Percentiles rank a stretch among this genome's conserved stretches.
These are phyloP conservation scores for Maniola hyperantus DNA, from an alignment of 2,888 invertebrate genomes.

Conservation along the genomic window DNA sequence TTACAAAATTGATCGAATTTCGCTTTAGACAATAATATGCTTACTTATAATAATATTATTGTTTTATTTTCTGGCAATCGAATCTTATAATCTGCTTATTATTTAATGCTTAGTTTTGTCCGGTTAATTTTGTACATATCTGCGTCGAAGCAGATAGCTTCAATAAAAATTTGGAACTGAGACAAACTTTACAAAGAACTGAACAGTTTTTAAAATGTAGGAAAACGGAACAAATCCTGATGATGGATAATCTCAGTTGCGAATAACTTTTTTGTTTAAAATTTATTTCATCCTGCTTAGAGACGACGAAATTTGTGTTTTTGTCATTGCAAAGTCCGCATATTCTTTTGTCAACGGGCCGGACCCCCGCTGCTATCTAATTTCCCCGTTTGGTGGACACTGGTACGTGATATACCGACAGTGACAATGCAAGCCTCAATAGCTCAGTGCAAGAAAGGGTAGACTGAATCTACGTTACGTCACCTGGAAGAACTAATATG, in stretches of 20 bases:
- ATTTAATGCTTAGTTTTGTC: no score
- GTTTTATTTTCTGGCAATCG: no score
- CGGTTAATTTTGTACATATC: no score
- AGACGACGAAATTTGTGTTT: constrained; percentile 19
- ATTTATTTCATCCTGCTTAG: constrained; percentile 35
- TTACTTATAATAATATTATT: no score
- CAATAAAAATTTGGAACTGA: neutral
- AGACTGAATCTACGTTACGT: neutral
- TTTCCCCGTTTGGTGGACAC: constrained; percentile 49
- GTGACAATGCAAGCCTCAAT: neutral
- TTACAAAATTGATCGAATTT: no score
- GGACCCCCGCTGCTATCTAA: constrained; percentile 68
- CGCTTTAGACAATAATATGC: no score
- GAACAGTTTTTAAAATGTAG: neutral
- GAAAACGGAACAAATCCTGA: constrained; percentile 2
- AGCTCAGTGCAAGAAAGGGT: neutral
- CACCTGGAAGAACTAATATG: no score
- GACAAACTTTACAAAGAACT: no score
- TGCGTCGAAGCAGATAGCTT: neutral
- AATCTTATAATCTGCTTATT: no score
- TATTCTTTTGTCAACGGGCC: constrained; percentile 59
- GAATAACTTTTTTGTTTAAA: constrained; percentile 12
- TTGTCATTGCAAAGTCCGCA: constrained; percentile 51
- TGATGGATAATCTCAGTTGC: neutral
- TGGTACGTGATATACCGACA: neutral